These are phyloP conservation scores for Centropus unirufus DNA, from an alignment of 2,113 vertebrate genomes.

Conservation along the genomic window DNA sequence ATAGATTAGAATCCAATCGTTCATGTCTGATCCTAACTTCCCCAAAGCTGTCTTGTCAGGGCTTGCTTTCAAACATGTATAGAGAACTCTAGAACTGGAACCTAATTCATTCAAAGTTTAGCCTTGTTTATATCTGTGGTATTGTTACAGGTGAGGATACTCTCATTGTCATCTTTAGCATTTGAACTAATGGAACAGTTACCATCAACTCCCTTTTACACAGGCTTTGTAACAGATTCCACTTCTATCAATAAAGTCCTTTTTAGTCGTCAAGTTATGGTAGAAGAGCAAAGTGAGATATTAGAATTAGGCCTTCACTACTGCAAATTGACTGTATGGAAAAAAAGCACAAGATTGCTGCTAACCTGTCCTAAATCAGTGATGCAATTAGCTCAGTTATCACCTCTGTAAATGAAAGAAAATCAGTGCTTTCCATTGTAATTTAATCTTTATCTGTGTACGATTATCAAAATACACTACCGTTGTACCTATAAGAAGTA, in stretches of 20 bases:
- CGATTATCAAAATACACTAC: background rate
- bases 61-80: background rate
- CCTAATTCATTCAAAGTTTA: background rate
- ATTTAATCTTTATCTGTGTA: background rate
- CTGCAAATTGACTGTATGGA: background rate
- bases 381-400: background rate
- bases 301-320: background rate
- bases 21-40: background rate
- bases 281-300: background rate
- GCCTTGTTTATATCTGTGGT: background rate
- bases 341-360: background rate
- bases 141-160: background rate
- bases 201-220: background rate
- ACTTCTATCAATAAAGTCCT: background rate
- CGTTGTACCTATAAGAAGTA: background rate
- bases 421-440: background rate
- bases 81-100: background rate
- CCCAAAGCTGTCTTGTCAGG: background rate
- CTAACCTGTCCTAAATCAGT: background rate
- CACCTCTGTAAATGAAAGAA: background rate
- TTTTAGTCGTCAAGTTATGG: background rate
- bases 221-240: background rate
- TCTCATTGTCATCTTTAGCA: background rate
- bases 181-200: background rate
- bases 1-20: background rate